Conservation (phyloP, 2,888 invertebrate species). For the Onthophagus sagittarius region DNA sequence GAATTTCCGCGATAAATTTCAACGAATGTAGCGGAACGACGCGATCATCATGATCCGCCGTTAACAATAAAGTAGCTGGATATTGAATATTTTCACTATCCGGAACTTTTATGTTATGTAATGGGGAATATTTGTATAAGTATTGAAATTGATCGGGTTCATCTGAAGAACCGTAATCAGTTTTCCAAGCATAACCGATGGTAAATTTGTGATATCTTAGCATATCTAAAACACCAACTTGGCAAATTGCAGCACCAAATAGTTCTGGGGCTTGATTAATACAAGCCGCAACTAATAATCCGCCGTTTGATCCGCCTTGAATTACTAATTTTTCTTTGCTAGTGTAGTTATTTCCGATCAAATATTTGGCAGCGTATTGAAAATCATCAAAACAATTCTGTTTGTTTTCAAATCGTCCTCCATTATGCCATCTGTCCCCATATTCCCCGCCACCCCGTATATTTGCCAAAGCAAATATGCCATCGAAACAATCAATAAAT, state of each 20-base stretch:
- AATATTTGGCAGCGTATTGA: conserved; percentile 84
- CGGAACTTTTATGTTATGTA: conserved; percentile 85
- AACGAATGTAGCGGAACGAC: conserved; percentile 97
- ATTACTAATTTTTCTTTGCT: conserved; percentile 70
- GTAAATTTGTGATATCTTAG: conserved; percentile 97
- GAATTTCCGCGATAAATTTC: conserved; percentile 90
- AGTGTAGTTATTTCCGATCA: conserved; percentile 77
- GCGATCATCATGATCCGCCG: conserved; percentile 98
- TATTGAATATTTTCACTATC: conserved; percentile 64
- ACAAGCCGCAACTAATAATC: conserved; percentile 91
- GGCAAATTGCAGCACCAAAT: conserved; percentile 87
- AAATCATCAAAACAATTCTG: conserved; percentile 99
- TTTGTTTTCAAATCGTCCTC: conserved; percentile 84
- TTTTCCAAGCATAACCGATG: conserved; percentile 93
- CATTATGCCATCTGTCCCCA: conserved; percentile 96
- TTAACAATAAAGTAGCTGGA: conserved; percentile 86
- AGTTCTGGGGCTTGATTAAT: conserved; percentile 93
- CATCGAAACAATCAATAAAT: conserved; percentile 85
- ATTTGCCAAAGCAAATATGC: conserved; percentile 88
- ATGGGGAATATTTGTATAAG: conserved; percentile 83
- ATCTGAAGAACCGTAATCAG: conserved; percentile 92
- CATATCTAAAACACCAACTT: conserved; percentile 98
- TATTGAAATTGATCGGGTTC: conserved; percentile 82
- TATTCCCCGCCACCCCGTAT: conserved; percentile 98
- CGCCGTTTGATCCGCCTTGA: conserved; percentile 96